phyloP scores from a whole-genome alignment of 2,888 invertebrate genomes.

The Rapana venosa region DNA sequence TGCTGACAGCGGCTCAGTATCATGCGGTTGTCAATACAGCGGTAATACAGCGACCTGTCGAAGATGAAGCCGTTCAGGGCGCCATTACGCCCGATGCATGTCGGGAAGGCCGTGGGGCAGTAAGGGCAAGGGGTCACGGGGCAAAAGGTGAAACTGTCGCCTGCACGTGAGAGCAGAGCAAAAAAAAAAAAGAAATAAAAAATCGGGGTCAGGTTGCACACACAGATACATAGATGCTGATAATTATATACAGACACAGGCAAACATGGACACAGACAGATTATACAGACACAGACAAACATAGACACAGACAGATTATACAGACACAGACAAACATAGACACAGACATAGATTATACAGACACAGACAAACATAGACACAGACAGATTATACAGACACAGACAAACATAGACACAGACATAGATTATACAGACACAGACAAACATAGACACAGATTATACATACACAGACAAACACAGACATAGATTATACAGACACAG shows the following conservation, averaged over 20 bases:
- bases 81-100: conserved; percentile 47
- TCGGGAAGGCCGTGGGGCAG: conserved; percentile 48
- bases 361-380: background rate
- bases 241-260: no score
- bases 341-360: background rate
- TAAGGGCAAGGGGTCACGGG: conserved; percentile 46
- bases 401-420: background rate
- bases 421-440: no score
- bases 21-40: conserved; percentile 46
- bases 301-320: background rate
- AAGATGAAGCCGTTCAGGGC: conserved; percentile 43
- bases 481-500: background rate
- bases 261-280: no score
- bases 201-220: background rate
- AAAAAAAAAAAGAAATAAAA: background rate
- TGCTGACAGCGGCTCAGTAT: conserved; percentile 41
- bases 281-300: background rate
- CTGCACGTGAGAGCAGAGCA: background rate
- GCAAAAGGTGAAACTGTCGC: conserved; percentile 49
- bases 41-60: conserved; percentile 42
- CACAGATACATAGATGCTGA: no score
- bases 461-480: background rate
- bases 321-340: background rate
- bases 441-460: no score
- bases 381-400: background rate